A percentile compares a stretch with the other conserved stretches of the same genome.
Conservation (phyloP, 2,797 vertebrate genomes). For the Trematomus bernacchii region DNA sequence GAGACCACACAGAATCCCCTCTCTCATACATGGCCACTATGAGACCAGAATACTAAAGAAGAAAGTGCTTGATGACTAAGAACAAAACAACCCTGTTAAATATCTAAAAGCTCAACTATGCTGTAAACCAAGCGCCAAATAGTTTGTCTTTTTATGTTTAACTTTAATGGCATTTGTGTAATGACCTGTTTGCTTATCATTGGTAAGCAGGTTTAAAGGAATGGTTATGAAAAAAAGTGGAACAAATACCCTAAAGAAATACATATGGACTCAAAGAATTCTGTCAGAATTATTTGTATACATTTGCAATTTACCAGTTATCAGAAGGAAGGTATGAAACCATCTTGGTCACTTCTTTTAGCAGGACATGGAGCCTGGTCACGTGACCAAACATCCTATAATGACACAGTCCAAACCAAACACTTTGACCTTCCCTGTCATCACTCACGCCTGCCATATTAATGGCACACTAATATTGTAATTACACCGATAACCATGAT, state of each 20-base stretch:
- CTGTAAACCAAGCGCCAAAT: conserved; percentile 25
- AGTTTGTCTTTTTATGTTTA: neutral
- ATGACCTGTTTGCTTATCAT: neutral
- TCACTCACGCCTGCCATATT: conserved; percentile 73
- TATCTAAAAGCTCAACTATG: conserved; percentile 38
- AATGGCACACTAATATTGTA: conserved; percentile 57
- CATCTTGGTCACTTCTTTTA: conserved; percentile 24
- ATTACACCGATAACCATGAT: conserved; percentile 59
- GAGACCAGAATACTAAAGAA: conserved; percentile 81
- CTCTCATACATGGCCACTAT: conserved; percentile 70
- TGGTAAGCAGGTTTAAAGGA: neutral
- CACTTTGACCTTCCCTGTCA: conserved; percentile 82
- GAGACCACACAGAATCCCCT: conserved; percentile 61
- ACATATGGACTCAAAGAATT: neutral
- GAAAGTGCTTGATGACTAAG: conserved; percentile 70
- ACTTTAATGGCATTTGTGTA: neutral
- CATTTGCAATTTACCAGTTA: conserved; percentile 25
- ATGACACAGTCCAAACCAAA: conserved; percentile 55
- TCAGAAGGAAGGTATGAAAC: conserved; percentile 17
- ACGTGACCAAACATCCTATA: conserved; percentile 77
- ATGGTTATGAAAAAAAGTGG: neutral
- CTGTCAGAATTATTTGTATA: neutral
- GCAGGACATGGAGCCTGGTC: conserved; percentile 51
- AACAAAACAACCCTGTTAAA: conserved; percentile 55
- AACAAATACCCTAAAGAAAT: neutral